Percentiles rank a stretch among this genome's conserved stretches.
These are phyloP conservation scores for Panopea generosa DNA, from an alignment of 2,888 invertebrate species.

Conservation along the genomic window DNA sequence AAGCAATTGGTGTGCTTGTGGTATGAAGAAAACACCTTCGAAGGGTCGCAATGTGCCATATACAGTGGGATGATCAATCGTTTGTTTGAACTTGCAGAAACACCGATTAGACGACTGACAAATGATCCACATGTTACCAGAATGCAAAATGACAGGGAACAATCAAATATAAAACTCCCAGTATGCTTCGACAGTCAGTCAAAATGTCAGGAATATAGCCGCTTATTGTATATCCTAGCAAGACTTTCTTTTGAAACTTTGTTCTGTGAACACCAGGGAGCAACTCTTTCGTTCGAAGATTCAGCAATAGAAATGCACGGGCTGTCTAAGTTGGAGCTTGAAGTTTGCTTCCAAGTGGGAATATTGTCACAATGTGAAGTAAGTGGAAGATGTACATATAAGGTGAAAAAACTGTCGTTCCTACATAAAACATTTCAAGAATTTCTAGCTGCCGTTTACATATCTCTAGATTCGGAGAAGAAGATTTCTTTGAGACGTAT, in stretches of 20 bases:
- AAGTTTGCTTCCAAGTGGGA: conserved; percentile 2
- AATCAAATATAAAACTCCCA: background rate
- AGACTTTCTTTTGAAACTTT: conserved; percentile 2
- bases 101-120: too few species aligned
- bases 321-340: background rate
- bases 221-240: background rate
- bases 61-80: conserved; percentile 24
- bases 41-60: conserved; percentile 13
- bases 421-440: conserved; percentile 23
- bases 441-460: conserved; percentile 11
- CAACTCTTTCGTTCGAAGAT: background rate
- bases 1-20: conserved; percentile 23
- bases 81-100: conserved; percentile 2
- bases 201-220: background rate
- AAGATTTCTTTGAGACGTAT: too few species aligned
- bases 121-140: background rate
- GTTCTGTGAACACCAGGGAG: background rate
- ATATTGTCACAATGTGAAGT: conserved; percentile 6
- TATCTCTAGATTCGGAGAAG: background rate
- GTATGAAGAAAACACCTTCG: conserved; percentile 12
- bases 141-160: too few species aligned
- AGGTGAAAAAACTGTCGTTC: background rate
- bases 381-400: background rate
- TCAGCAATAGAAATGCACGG: too few species aligned
- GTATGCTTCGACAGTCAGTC: background rate